Base-by-base conservation (phyloP, 2,888 invertebrate species). In the Scaptomyza tumidula region DNA sequence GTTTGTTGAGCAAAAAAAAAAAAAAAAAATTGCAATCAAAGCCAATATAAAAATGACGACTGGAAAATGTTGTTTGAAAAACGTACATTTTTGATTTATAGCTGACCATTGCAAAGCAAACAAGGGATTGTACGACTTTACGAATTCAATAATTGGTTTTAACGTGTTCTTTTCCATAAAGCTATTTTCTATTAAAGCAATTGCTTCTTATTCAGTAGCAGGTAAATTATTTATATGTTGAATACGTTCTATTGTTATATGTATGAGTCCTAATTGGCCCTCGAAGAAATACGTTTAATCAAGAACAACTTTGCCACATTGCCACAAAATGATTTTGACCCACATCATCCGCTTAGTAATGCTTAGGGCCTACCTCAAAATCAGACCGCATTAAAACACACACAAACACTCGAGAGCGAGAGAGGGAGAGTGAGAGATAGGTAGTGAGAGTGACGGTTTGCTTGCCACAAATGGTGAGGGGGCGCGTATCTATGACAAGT, bases 401-500 rank as follows among this genome's bases (percentile, higher is more conserved):
- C 29, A n/a, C n/a, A n/a, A n/a, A n/a, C n/a, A n/a, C n/a, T n/a
- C n/a, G n/a, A n/a, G n/a, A n/a, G n/a, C n/a, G n/a, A n/a, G 13
- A 11, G 9, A 37, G 6, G n/a, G 16, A 6, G 0, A 62, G 45
- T n/a, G 10, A 24, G 13, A 24, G 33, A 24, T 29, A 19, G 7
- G 14, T 33, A 43, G 31, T 44, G 14, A 29, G 13, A 39, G 16
- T 13, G 14, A 11, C 33, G 57, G 16, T 16, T 41, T 41, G 4
- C 10, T 41, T 41, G 41, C 35, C 39, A 39, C 53, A 24, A 35
- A 50, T 39, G 19, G 33, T 7, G 45, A 57, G 63, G 56, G 64
- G 57, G 64, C 68, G 80, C 80, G 86, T 86, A 86, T 84, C 86
- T 84, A 86, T 84, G 86, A 84, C 86, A 84, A 88, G 84, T 84